Evolutionary conservation across 2,888 invertebrate genomes (phyloP).

Genomic region (Noctua comes): DNA sequence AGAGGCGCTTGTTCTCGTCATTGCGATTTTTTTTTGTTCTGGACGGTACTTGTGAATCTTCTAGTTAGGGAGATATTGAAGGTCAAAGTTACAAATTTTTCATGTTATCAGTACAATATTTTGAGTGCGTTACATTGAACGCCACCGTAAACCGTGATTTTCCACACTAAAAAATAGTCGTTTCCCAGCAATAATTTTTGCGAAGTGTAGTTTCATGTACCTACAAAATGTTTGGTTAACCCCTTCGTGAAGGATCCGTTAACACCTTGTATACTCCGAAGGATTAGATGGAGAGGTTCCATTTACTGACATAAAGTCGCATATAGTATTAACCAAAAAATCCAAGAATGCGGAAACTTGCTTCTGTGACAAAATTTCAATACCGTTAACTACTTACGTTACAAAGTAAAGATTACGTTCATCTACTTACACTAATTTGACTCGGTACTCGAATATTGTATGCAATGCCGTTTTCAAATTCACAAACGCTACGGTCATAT

Average conservation of each 20-base stretch:
- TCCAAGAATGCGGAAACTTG: neutral
- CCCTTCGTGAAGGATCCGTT: neutral
- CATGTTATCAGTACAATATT: neutral
- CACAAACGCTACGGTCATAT: conserved; percentile 79
- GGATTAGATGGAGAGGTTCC: neutral
- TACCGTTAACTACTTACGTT: neutral
- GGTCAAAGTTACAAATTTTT: neutral
- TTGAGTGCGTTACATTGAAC: neutral
- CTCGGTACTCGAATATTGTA: conserved; percentile 85
- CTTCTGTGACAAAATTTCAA: neutral
- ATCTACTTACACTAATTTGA: conserved; percentile 84
- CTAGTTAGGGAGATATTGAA: neutral
- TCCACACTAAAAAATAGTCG: neutral
- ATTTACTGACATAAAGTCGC: too few species aligned
- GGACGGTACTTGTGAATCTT: neutral
- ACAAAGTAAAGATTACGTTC: neutral
- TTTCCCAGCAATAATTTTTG: too few species aligned
- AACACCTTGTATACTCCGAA: neutral
- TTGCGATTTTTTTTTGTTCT: neutral
- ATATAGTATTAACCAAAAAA: too few species aligned
- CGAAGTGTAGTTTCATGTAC: neutral
- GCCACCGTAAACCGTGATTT: neutral
- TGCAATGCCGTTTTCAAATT: conserved; percentile 83
- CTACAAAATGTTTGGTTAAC: neutral
- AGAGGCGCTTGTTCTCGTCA: neutral